Conservation (phyloP, 2,888 invertebrate genomes). For the Maniola hyperantus region DNA sequence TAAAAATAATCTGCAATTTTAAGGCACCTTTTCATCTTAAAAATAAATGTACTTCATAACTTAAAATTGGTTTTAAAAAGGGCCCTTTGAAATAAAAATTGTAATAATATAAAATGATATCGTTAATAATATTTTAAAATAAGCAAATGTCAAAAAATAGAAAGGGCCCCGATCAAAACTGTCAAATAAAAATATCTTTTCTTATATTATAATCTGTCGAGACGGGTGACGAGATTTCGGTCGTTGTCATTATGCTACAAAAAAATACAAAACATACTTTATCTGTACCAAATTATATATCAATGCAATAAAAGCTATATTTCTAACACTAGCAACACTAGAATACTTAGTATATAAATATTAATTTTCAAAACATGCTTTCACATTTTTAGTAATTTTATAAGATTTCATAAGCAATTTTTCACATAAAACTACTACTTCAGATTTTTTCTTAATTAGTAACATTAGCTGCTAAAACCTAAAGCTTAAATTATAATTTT, state of each 20-base stretch:
- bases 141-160: too few relatives aligned
- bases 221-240: conserved; percentile 29
- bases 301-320: conserved; percentile 9
- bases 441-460: background rate
- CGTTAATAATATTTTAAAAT: too few relatives aligned
- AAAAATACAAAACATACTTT: conserved; percentile 20
- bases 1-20: conserved; percentile 28
- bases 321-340: conserved; percentile 8
- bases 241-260: conserved; percentile 33
- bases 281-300: background rate
- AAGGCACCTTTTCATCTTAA: conserved; percentile 39
- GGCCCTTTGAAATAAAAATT: background rate
- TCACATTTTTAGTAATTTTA: conserved; percentile 9
- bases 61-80: background rate
- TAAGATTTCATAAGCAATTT: conserved; percentile 19
- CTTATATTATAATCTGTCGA: conserved; percentile 28
- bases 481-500: background rate
- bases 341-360: conserved; percentile 15
- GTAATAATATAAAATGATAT: too few relatives aligned
- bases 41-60: conserved; percentile 11
- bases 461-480: conserved; percentile 8
- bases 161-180: conserved; percentile 20
- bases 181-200: conserved; percentile 11
- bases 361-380: conserved; percentile 16
- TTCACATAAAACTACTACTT: background rate